Conservation (phyloP, 1,140 invertebrate species). For the Ostrea edulis region DNA sequence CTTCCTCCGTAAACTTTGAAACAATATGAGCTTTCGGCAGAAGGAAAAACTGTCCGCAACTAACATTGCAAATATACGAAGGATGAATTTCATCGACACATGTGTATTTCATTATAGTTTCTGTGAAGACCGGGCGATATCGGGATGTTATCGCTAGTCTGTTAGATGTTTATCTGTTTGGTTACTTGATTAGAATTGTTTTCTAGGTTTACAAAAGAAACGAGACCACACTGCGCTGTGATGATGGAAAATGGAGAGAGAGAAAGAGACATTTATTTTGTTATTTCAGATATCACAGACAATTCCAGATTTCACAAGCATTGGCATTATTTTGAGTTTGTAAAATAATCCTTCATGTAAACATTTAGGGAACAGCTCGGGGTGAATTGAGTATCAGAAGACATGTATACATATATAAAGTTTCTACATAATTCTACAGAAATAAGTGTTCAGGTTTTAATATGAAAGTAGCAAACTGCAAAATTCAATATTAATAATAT, state of each 20-base stretch:
- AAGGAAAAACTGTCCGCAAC: conserved; percentile 18
- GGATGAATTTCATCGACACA: conserved; percentile 24
- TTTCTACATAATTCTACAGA: too few relatives aligned
- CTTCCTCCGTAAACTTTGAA: not conserved
- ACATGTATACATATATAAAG: too few relatives aligned
- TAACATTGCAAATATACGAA: conserved; percentile 7
- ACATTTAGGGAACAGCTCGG: not conserved
- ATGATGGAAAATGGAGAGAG: not conserved
- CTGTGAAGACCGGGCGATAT: conserved; percentile 33
- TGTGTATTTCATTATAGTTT: conserved; percentile 33
- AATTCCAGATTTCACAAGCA: not conserved
- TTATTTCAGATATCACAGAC: conserved; percentile 7
- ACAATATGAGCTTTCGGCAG: conserved; percentile 28
- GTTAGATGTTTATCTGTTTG: conserved; percentile 32
- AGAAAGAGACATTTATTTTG: conserved; percentile 31
- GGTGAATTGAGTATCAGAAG: too few relatives aligned
- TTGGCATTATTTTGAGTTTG: not conserved
- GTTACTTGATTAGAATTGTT: conserved; percentile 33
- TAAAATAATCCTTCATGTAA: not conserved
- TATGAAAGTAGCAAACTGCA: too few relatives aligned
- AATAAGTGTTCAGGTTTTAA: too few relatives aligned
- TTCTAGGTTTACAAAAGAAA: conserved; percentile 36
- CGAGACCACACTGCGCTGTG: conserved; percentile 13
- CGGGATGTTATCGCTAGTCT: not conserved
- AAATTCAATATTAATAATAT: too few relatives aligned